Base-by-base conservation (phyloP, 2,888 invertebrate species). In the Phalangium opilio region DNA sequence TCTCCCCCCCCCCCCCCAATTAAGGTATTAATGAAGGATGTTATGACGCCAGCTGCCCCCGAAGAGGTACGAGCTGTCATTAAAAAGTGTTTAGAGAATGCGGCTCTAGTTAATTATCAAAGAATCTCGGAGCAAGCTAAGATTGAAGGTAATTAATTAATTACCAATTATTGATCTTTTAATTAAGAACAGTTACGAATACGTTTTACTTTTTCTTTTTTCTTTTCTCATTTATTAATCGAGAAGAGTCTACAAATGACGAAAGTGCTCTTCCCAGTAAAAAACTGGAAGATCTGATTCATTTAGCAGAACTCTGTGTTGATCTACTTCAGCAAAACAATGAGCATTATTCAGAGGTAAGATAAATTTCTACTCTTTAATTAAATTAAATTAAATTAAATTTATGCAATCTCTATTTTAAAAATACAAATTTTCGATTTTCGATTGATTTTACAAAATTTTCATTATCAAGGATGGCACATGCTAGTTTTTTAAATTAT, bases 301-400 rank as follows among this genome's bases (percentile, higher is more conserved):
- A 89, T 66, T 76, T 99, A 57, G 91, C 96, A 12, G 96, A 98
- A 67, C 75, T 96, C 41, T 98, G 98, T 70, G 95, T 98, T 45
- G 98, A 99, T 68, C 76, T 99, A 36, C 71, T 99, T 54, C 96
- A 96, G 69, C 96, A 99, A 70, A 98, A 98, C 66, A 96, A 98
- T 73, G 98, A 98, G 69, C 95, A 98, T 68, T 98, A 98, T 70
- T 91, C 96, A 57, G 96, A 98, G 87, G 96, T 98, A 77, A 72
- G 70, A 62, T 47, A 45, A 14, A 38, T 38, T n/a, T n/a, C n/a
- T n/a, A n/a, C n/a, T n/a, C n/a, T n/a, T n/a, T n/a, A n/a, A n/a
- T n/a, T n/a, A n/a, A n/a, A n/a, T n/a, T n/a, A n/a, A n/a, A n/a
- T n/a, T n/a, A n/a, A n/a, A n/a, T n/a, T n/a, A n/a, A n/a, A n/a